Percentiles rank a stretch among this genome's conserved stretches.
phyloP scores from a whole-genome alignment of 2,888 invertebrate genomes.

The Drosophila phalerata region DNA sequence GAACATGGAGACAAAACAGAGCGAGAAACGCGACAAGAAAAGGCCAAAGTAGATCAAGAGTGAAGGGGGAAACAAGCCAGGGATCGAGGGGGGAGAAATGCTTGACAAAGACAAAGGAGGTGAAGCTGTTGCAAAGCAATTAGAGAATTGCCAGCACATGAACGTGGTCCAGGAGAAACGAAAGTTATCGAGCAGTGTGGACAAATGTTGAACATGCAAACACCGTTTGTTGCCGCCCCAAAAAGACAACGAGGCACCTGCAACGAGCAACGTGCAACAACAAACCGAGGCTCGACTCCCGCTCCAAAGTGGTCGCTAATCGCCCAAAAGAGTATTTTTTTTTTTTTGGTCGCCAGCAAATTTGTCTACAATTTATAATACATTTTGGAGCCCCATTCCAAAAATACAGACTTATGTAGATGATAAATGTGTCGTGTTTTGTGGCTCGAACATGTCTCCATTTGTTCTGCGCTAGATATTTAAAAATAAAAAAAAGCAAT shows the following conservation, averaged over 20 bases:
- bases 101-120: constrained; percentile 35
- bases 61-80: no score
- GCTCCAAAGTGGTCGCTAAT: constrained; percentile 45
- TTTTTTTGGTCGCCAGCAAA: constrained; percentile 36
- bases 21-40: constrained; percentile 29
- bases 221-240: constrained; percentile 33
- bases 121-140: constrained; percentile 60
- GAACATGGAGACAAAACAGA: constrained; percentile 58
- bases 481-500: constrained; percentile 16
- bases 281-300: not conserved
- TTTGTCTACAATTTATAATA: constrained; percentile 59
- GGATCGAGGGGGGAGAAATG: not conserved
- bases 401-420: constrained; percentile 19
- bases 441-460: constrained; percentile 62
- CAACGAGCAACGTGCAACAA: not conserved
- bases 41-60: constrained; percentile 16
- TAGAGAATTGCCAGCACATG: constrained; percentile 70
- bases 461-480: constrained; percentile 65
- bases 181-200: constrained; percentile 72
- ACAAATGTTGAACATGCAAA: constrained; percentile 77
- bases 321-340: constrained; percentile 34
- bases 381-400: constrained; percentile 52
- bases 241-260: constrained; percentile 22
- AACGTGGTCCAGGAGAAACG: constrained; percentile 47
- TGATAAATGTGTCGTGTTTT: constrained; percentile 79